Evolutionary conservation across 2,888 invertebrate genomes (phyloP), one percentile per base, ranked within the genome.

Genomic region (Trissoscelio sp.): DNA sequence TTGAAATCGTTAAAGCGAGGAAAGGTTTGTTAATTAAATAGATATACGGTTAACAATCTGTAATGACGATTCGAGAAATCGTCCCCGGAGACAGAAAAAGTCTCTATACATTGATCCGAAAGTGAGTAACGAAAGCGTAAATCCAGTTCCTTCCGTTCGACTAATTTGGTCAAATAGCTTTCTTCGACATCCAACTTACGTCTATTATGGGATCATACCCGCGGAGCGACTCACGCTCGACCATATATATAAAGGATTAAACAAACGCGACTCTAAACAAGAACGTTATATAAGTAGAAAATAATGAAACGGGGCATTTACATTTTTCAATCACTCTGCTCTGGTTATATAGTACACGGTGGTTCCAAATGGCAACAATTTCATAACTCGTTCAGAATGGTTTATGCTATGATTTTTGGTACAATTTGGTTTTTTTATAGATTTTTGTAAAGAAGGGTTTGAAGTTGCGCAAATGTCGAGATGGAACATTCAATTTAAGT

Each of bases 141-240:
- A 70, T 70, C 62, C 62, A 86, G 87, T 87, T 85, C 74, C 83
- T 87, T 88, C 88, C 85, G 85, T 70, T 82, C 81, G 16, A 74
- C 86, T 74, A 83, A 86, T 86, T 87, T 83, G 81, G 84, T 77
- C 16, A 74, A 53, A 69, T 64, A 24, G 34, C 74, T 64, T 80
- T 78, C 64, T 73, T 46, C 44, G 14, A 44, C 51, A 39, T 75
- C 77, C 1, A 44, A n/a, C 18, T 14, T 39, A 34, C 20, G 62
- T 58, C 60, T 74, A 66, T 74, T 74, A 46, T 12, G 34, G 64
- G 55, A 64, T 31, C 62, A 39, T 46, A 60, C 46, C 14, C 20
- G 34, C 37, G 6, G n/a, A 20, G 55, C 55, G 14, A 53, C 39
- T 60, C 18, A 9, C 37, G 4, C 44, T 64, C 24, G 44, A 62